phyloP scores from a whole-genome alignment of 2,888 invertebrate genomes.

The Megamerina dolium region DNA sequence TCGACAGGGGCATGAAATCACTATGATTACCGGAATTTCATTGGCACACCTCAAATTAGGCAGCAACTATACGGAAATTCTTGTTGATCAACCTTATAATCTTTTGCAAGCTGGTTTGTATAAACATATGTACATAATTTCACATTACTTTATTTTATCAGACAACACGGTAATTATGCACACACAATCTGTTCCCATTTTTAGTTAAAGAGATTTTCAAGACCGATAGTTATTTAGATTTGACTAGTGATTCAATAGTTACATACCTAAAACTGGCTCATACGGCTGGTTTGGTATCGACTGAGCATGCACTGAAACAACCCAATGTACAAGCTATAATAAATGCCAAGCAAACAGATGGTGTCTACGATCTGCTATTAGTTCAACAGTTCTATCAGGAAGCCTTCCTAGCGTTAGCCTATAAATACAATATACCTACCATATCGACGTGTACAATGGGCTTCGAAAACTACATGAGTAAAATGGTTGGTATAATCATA shows the following conservation, averaged over 20 bases:
- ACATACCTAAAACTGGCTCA: conserved; percentile 3
- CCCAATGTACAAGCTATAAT: conserved; percentile 37
- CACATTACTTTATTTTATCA: no score
- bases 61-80: conserved; percentile 42
- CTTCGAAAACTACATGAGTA: conserved; percentile 48
- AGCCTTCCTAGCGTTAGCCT: conserved; percentile 44
- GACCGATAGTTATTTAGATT: background rate
- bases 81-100: conserved; percentile 44
- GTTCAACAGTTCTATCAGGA: conserved; percentile 49
- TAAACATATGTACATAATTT: no score
- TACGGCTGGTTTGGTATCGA: background rate
- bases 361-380: conserved; percentile 47
- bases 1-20: conserved; percentile 47
- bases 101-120: conserved; percentile 26
- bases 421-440: conserved; percentile 45
- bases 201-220: background rate
- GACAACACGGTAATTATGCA: no score
- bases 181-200: background rate
- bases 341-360: conserved; percentile 25
- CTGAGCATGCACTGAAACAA: conserved; percentile 24
- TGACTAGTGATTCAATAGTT: background rate
- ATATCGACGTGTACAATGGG: conserved; percentile 47
- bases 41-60: conserved; percentile 33
- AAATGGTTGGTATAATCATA: conserved; percentile 49
- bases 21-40: conserved; percentile 22